phyloP scores from a whole-genome alignment of 2,113 vertebrate genomes.

The Platysteira castanea region DNA sequence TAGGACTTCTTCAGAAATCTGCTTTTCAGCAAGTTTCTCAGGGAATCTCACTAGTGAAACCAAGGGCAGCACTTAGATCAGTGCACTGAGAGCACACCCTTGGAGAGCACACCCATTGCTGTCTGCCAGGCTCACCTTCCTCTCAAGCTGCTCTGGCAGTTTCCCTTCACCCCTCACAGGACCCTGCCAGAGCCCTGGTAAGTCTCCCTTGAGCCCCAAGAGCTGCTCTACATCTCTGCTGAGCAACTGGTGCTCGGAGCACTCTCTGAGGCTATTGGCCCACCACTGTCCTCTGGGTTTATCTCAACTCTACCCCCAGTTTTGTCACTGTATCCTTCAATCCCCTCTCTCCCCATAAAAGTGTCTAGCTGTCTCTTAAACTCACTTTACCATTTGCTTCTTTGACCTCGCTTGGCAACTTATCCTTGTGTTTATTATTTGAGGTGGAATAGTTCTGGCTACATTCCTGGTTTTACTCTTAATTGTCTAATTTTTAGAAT shows the following conservation, averaged over 20 bases:
- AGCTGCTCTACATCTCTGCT: background rate
- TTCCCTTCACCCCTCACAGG: background rate
- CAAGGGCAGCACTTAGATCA: background rate
- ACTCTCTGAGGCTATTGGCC: background rate
- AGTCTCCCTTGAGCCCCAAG: background rate
- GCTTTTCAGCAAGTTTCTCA: background rate
- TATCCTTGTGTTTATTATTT: constrained; percentile 63
- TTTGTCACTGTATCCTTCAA: constrained; percentile 58
- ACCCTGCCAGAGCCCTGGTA: background rate
- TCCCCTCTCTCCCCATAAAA: constrained; percentile 59
- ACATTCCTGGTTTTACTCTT: constrained; percentile 46
- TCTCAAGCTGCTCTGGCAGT: background rate
- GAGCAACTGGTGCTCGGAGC: background rate
- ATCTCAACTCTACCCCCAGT: constrained; percentile 25
- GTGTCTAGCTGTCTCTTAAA: constrained; percentile 59
- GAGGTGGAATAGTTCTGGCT: constrained; percentile 54
- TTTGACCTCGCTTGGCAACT: constrained; percentile 59
- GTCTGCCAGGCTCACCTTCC: background rate
- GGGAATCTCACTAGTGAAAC: background rate
- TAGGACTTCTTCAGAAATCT: background rate
- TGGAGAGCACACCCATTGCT: background rate
- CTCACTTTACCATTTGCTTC: constrained; percentile 60
- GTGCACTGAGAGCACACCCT: background rate
- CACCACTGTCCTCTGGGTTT: constrained; percentile 7
- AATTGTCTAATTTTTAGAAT: constrained; percentile 31